Conservation (phyloP, 1,140 invertebrate species). For the Phocides pigmalion region DNA sequence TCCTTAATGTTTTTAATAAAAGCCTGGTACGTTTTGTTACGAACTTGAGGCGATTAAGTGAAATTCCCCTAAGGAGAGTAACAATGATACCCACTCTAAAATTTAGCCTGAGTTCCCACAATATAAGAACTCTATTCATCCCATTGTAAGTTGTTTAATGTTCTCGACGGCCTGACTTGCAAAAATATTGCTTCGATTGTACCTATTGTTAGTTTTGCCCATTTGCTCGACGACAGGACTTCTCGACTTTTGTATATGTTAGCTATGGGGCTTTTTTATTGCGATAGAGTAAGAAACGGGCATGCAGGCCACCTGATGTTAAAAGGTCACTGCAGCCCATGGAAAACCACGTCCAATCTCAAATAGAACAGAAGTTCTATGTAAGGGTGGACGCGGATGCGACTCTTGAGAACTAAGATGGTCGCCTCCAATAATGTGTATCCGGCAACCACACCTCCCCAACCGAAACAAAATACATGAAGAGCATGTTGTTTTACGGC, state of each 20-base stretch:
- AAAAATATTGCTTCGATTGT: not conserved
- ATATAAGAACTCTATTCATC: constrained; percentile 12
- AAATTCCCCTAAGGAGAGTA: not conserved
- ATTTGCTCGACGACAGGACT: not conserved
- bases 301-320: no score
- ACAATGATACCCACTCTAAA: constrained; percentile 2
- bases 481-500: no score
- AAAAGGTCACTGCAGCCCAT: no score
- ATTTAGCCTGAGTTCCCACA: not conserved
- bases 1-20: constrained; percentile 15
- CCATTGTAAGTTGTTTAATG: not conserved
- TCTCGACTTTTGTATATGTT: not conserved
- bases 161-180: not conserved
- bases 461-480: no score
- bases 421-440: no score
- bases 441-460: no score
- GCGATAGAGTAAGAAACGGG: no score
- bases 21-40: not conserved
- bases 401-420: no score
- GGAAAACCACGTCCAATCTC: no score
- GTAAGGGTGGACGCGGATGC: no score
- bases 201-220: not conserved
- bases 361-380: no score
- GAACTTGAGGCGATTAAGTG: constrained; percentile 11
- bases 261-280: not conserved